phyloP scores from a whole-genome alignment of 2,797 vertebrate genomes.

The Coranthus polyacanthus region DNA sequence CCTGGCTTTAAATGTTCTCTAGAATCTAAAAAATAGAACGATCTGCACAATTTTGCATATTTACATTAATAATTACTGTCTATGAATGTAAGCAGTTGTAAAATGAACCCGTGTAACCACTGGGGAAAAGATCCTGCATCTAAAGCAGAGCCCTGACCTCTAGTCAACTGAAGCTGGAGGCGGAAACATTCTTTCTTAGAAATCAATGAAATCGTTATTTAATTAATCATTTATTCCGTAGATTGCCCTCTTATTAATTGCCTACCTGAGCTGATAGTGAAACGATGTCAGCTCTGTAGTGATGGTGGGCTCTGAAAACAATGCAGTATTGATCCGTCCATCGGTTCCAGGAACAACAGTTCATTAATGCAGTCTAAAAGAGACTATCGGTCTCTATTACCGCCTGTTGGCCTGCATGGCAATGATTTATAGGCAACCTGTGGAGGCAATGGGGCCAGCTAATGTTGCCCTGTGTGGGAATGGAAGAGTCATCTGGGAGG shows the following conservation, averaged over 20 bases:
- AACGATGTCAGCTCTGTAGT: constrained; percentile 2
- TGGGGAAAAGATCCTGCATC: background rate
- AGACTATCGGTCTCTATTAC: constrained; percentile 76
- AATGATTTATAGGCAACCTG: constrained; percentile 71
- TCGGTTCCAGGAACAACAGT: constrained; percentile 69
- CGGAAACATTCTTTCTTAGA: constrained; percentile 25
- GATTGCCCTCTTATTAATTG: constrained; percentile 44
- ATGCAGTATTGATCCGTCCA: constrained; percentile 55
- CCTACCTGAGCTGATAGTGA: constrained; percentile 17
- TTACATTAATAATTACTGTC: no score
- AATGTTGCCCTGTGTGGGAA: constrained; percentile 43
- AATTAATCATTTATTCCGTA: constrained; percentile 34
- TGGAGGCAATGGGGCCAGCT: constrained; percentile 47
- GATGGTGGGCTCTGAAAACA: constrained; percentile 52
- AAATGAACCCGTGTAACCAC: no score
- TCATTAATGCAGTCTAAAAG: constrained; percentile 70
- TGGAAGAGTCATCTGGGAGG: constrained; percentile 19
- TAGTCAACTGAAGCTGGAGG: background rate
- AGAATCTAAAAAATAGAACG: no score
- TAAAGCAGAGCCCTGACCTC: background rate
- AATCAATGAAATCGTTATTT: constrained; percentile 24
- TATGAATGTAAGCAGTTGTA: no score
- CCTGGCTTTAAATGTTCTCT: no score
- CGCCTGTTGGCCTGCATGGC: constrained; percentile 57
- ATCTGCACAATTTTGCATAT: no score